Evolutionary conservation across 2,797 vertebrate genomes (phyloP).

Genomic region (Limosa lapponica): DNA sequence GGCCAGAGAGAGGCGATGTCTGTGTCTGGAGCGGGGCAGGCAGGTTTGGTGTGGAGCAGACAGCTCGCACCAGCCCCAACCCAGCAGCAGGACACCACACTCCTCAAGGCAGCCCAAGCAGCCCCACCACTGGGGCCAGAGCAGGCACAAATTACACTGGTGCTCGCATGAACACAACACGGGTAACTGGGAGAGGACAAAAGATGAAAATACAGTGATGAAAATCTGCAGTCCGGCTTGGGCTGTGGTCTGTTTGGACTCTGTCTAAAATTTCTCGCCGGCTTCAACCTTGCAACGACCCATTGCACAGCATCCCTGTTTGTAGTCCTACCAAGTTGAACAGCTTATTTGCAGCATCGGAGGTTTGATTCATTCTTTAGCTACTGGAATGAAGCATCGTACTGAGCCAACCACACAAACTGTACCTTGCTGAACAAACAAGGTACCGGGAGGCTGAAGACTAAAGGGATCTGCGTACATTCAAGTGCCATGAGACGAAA

Average conservation of each 20-base stretch:
- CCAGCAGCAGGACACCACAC: rapidly evolving
- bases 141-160: rapidly evolving
- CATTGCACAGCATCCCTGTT: rapidly evolving
- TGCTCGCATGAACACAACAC: rapidly evolving
- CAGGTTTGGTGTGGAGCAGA: background rate
- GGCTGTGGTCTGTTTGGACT: background rate
- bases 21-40: conserved; percentile 8
- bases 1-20: background rate
- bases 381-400: background rate
- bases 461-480: background rate
- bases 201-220: background rate
- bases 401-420: background rate
- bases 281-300: background rate
- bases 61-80: background rate
- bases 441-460: background rate
- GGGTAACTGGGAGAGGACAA: background rate
- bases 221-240: background rate
- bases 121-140: rapidly evolving
- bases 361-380: background rate
- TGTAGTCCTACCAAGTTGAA: background rate
- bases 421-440: background rate
- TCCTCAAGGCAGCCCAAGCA: background rate
- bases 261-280: background rate
- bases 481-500: background rate
- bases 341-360: rapidly evolving